These are phyloP conservation scores for Eumaeus atala DNA, from an alignment of 1,140 invertebrate species.

Conservation along the genomic window DNA sequence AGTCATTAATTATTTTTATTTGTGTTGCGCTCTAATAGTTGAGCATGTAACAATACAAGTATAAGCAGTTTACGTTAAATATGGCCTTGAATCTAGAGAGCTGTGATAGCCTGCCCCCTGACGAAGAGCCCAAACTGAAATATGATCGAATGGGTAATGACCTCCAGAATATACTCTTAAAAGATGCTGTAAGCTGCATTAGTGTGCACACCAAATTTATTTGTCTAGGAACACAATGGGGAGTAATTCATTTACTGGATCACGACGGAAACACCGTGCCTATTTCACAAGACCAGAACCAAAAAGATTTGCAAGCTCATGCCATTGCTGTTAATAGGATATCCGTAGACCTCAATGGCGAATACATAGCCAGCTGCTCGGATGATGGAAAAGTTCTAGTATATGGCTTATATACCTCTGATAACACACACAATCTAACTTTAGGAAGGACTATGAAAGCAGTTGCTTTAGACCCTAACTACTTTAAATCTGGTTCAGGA, in stretches of 20 bases:
- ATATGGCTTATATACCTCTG: constrained; percentile 87
- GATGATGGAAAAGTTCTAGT: constrained; percentile 93
- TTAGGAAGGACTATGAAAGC: constrained; percentile 90
- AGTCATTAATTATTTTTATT: too few species aligned
- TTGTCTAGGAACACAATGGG: constrained; percentile 93
- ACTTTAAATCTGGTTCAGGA: constrained; percentile 83
- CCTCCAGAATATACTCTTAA: constrained; percentile 87
- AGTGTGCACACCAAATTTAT: constrained; percentile 96
- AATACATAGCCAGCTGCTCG: constrained; percentile 92
- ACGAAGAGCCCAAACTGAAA: constrained; percentile 94
- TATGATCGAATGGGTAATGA: constrained; percentile 93
- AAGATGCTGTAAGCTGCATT: constrained; percentile 93
- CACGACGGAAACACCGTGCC: constrained; percentile 91
- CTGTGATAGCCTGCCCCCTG: constrained; percentile 66
- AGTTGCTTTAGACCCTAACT: constrained; percentile 91
- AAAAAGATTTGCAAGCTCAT: constrained; percentile 85
- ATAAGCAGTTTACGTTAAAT: not conserved
- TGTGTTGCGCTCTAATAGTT: too few species aligned
- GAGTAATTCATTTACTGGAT: constrained; percentile 91
- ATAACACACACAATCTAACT: constrained; percentile 86
- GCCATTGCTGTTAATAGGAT: constrained; percentile 94
- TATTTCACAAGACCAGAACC: constrained; percentile 72
- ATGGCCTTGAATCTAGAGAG: constrained; percentile 61
- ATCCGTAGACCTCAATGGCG: constrained; percentile 93
- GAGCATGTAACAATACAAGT: not conserved